phyloP scores from a whole-genome alignment of 2,113 vertebrate species.

The Brachionichthys hirsutus region DNA sequence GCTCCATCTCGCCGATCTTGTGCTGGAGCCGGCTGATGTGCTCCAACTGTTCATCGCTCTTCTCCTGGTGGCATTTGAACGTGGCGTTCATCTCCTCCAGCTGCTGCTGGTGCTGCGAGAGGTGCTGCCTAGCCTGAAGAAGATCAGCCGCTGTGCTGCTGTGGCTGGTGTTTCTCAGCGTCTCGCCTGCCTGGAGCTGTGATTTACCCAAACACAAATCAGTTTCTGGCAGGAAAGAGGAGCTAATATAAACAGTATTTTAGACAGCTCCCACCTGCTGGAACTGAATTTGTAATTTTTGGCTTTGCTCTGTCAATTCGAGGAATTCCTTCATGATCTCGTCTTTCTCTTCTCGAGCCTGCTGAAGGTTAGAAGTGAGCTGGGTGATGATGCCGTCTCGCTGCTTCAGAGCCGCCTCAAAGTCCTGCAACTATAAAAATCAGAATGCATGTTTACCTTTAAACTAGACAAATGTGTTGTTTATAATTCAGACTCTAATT shows the following conservation, averaged over 20 bases:
- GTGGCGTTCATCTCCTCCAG: slow-evolving; percentile 82
- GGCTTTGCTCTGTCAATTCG: slow-evolving; percentile 92
- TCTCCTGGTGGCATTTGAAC: slow-evolving; percentile 76
- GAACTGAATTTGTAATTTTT: slow-evolving; percentile 95
- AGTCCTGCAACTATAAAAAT: slow-evolving; percentile 88
- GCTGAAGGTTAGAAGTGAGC: slow-evolving; percentile 93
- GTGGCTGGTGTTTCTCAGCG: slow-evolving; percentile 89
- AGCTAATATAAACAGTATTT: not conserved
- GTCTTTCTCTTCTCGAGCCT: slow-evolving; percentile 91
- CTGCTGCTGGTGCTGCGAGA: slow-evolving; percentile 86
- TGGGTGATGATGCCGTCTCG: slow-evolving; percentile 97
- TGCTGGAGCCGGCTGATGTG: slow-evolving; percentile 79
- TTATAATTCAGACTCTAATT: too few relatives aligned
- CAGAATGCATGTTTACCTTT: not conserved
- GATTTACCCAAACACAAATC: slow-evolving; percentile 1
- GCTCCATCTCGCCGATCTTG: slow-evolving; percentile 75
- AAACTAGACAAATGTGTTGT: not conserved
- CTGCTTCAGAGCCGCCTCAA: slow-evolving; percentile 94
- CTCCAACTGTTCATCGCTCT: slow-evolving; percentile 75
- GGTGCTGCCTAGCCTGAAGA: slow-evolving; percentile 88
- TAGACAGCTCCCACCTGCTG: slow-evolving; percentile 83
- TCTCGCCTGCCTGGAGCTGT: slow-evolving; percentile 94
- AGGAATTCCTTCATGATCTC: slow-evolving; percentile 95
- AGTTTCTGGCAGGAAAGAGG: not conserved
- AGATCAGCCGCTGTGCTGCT: slow-evolving; percentile 91